Evolutionary conservation across 2,888 invertebrate genomes (phyloP), one percentile per base, ranked within the genome.

Genomic region (Selenia dentaria): DNA sequence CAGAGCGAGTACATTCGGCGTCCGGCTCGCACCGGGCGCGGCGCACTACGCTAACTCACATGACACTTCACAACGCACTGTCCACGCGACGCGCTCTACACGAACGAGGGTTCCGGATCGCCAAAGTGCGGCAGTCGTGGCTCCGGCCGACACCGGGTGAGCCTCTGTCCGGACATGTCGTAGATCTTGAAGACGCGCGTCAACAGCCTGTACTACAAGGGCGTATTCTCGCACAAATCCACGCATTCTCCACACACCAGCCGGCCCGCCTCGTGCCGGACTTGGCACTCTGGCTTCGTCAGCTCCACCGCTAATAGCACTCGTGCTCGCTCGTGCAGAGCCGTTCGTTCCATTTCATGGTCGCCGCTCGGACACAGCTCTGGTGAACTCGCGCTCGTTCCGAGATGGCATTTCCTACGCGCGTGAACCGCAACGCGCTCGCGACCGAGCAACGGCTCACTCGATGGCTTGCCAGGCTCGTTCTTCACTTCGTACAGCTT

Each of bases 151-250:
- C 45, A 54, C 57, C 47, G 55, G 57, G 55, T 54, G 49, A 57
- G 57, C 31, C 57, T 54, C 40, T 61, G 62, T 28, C 79, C 34
- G 83, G 83, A 72, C 58, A 92, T 71, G 52, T 89, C 82, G 77
- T 91, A 92, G 54, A 90, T 73, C 67, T 86, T 87, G 56, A 85
- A 83, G 35, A 91, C 90, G 71, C 89, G 88, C 79, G 91, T 89
- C 59, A 87, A 64, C 45, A 87, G 86, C 80, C 83, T 77, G 71
- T 83, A 89, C 88, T 85, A 89, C 89, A 82, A 83, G 64, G 79
- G 83, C 61, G 78, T 64, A 50, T 58, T 63, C 63, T 66, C 75
- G 64, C 77, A 74, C 47, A 74, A 63, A 25, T 59, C 51, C 41
- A 66, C 71, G 64, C 80, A 77, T 59, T 74, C 76, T 27, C 72